A percentile compares a stretch with the other conserved stretches of the same genome.
Evolutionary conservation across 2,113 vertebrate genomes (phyloP).

Genomic region (Melanerpes aurifrons): DNA sequence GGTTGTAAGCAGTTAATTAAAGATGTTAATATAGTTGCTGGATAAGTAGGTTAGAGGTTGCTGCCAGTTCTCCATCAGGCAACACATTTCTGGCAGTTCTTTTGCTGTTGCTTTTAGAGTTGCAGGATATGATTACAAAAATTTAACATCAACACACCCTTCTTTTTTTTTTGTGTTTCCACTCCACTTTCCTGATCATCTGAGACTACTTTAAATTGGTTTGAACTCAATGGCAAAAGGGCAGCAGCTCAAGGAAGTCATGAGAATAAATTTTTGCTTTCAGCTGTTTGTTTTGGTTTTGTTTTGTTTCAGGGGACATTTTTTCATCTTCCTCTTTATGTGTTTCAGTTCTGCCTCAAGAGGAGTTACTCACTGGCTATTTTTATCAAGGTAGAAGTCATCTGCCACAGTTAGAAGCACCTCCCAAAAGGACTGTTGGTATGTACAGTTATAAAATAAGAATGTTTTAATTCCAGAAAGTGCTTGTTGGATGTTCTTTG

Average conservation of each 20-base stretch:
- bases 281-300: not conserved
- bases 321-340: not conserved
- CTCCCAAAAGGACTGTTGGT: constrained; percentile 80
- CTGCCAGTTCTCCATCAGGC: not conserved
- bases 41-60: not conserved
- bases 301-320: not conserved
- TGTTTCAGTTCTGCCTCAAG: constrained; percentile 69
- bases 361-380: constrained; percentile 81
- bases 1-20: not conserved
- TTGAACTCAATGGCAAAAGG: not conserved
- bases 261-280: not conserved
- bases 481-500: not conserved
- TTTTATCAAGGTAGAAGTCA: constrained; percentile 79
- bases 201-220: not conserved
- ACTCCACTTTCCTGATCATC: not conserved
- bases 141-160: not conserved
- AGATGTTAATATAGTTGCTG: not conserved
- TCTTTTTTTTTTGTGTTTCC: not conserved
- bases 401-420: constrained; percentile 60
- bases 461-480: not conserved
- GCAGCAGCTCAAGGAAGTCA: not conserved
- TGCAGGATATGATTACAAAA: not conserved
- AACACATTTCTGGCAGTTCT: not conserved
- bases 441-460: constrained; percentile 27
- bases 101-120: not conserved